Evolutionary conservation across 1,140 invertebrate genomes (phyloP).

Genomic region (Penaeus chinensis): DNA sequence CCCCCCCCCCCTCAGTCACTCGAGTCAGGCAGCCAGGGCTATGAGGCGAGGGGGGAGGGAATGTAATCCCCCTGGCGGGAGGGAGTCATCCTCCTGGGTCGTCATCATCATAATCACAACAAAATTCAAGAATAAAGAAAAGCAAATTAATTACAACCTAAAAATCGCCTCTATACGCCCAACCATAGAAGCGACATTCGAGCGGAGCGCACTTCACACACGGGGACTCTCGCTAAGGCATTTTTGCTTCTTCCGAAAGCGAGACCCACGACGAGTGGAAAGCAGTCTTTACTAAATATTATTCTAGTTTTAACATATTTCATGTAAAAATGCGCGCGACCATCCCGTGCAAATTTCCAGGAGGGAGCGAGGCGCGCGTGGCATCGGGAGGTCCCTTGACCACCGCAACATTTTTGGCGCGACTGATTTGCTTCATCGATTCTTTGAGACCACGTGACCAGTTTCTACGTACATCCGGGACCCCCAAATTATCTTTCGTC

Average conservation of each 20-base stretch:
- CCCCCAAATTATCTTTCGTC: slow-evolving; percentile 34
- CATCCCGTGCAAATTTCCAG: neutral
- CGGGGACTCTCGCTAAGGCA: neutral
- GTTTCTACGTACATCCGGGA: slow-evolving; percentile 38
- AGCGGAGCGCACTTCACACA: neutral
- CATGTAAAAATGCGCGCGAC: neutral
- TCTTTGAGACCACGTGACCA: slow-evolving; percentile 52
- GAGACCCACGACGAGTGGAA: neutral
- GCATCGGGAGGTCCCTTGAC: neutral
- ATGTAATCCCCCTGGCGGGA: slow-evolving; percentile 43
- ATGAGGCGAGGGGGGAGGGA: slow-evolving; percentile 24
- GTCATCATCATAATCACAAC: slow-evolving; percentile 51
- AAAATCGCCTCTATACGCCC: slow-evolving; percentile 8
- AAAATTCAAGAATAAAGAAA: slow-evolving; percentile 43
- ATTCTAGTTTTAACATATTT: slow-evolving; percentile 33
- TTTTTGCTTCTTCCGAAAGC: neutral
- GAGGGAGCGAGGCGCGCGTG: neutral
- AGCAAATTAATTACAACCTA: slow-evolving; percentile 17
- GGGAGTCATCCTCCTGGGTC: slow-evolving; percentile 35
- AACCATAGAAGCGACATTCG: slow-evolving; percentile 33
- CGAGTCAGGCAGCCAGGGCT: slow-evolving; percentile 35
- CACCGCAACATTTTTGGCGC: slow-evolving; percentile 23
- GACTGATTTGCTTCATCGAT: slow-evolving; percentile 58
- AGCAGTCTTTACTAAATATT: slow-evolving; percentile 5
- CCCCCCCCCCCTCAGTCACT: slow-evolving; percentile 1